Base-by-base conservation (phyloP, 2,888 invertebrate genomes). In the Colostygia pectinataria region DNA sequence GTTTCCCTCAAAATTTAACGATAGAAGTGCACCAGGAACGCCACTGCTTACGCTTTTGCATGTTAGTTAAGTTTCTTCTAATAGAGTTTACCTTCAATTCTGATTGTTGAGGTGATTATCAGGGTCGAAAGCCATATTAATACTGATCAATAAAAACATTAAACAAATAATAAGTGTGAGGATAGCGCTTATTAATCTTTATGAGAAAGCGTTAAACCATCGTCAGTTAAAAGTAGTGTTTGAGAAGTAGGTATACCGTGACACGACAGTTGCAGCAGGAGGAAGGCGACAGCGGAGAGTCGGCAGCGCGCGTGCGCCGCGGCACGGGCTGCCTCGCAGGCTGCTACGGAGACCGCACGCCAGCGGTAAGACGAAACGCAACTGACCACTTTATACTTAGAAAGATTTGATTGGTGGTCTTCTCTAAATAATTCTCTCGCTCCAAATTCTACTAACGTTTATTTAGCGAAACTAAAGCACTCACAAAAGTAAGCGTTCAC, bases 271-370 rank as follows among this genome's bases (percentile, higher is more conserved):
- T 88, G 70, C 87, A 86, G 89, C 88, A 83, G 83, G 86, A 84
- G 83, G 91, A 91, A 63, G 85, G 84, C 68, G 91, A 88, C 64
- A 87, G 88, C 61, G 89, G 90, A 61, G 87, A 86, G 53, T 88
- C 88, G 65, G 83, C 88, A 64, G 83, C 86, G 74, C 92, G 92
- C 87, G 94, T 94, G 81, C 92, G 92, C 83, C 74, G 77, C 65
- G 91, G 91, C 61, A 92, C 93, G 71, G 93, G 93, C 87, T 95
- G 94, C 85, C 91, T 95, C 75, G 91, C 92, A 78, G 93, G 94
- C 80, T 95, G 94, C 90, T 91, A 93, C 78, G 93, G 94, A 71
- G 92, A 93, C 66, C 93, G 94, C 81, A 93, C 93, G 85, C 94
- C 95, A 69, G 92, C 93, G 93, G 95, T 95, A 93, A 95, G 95